Conservation (phyloP, 2,888 invertebrate genomes). For the Oligia strigilis region DNA sequence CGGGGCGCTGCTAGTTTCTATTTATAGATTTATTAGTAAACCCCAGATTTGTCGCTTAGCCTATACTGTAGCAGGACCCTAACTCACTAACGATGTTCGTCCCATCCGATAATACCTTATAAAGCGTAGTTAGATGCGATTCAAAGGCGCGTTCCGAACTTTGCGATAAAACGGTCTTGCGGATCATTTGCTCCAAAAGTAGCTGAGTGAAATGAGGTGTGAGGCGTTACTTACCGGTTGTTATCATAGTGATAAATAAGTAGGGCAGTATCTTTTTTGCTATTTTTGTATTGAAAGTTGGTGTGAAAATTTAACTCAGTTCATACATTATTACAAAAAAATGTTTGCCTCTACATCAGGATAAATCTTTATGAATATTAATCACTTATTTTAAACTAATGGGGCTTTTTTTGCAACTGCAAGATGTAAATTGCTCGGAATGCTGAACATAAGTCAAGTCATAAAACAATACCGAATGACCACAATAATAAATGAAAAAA, state of each 20-base stretch:
- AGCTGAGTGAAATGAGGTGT: slow-evolving; percentile 51
- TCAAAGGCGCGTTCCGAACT: slow-evolving; percentile 52
- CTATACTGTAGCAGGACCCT: slow-evolving; percentile 23
- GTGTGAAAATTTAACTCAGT: background rate
- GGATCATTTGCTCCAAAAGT: slow-evolving; percentile 48
- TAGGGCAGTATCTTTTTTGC: slow-evolving; percentile 4
- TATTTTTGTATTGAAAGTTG: slow-evolving; percentile 12
- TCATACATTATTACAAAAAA: background rate
- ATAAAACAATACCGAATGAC: too few species aligned
- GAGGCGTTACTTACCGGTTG: slow-evolving; percentile 29
- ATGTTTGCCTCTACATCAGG: background rate
- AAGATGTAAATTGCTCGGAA: background rate
- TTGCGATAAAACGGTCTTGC: slow-evolving; percentile 42
- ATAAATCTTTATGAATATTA: background rate
- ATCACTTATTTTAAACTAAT: background rate
- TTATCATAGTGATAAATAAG: slow-evolving; percentile 36
- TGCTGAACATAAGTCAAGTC: background rate
- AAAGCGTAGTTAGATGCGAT: slow-evolving; percentile 49
- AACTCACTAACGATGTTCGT: slow-evolving; percentile 56
- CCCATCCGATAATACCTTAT: slow-evolving; percentile 62
- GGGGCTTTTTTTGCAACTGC: background rate
- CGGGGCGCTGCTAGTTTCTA: too few species aligned
- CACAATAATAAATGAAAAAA: background rate
- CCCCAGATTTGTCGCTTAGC: slow-evolving; percentile 18
- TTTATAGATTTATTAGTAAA: too few species aligned